Evolutionary conservation across 2,797 vertebrate species (phyloP).

Genomic region (Danio kyathit): DNA sequence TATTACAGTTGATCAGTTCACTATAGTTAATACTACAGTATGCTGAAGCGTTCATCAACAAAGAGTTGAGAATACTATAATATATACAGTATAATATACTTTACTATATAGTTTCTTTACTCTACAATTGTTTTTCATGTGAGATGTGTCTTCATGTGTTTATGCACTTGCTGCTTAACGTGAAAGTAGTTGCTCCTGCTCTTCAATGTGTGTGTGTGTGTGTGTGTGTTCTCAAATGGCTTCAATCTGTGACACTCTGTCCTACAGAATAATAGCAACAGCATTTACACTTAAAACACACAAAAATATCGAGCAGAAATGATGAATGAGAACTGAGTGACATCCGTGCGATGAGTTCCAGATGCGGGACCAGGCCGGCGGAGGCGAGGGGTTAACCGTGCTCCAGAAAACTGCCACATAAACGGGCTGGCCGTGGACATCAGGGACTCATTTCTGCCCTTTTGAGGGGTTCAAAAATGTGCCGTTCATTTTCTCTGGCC

Average conservation of each 20-base stretch:
- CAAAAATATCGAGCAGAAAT: background rate
- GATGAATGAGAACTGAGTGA: conserved; percentile 1
- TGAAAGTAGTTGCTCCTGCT: background rate
- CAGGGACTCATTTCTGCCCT: conserved; percentile 18
- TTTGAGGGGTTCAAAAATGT: background rate
- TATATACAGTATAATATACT: too few species aligned
- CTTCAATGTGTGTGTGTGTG: background rate
- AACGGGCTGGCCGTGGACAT: conserved; percentile 2
- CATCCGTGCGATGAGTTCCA: conserved; percentile 26
- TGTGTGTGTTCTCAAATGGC: conserved; percentile 8
- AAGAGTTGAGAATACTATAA: too few species aligned
- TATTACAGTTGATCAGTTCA: too few species aligned
- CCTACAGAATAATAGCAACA: conserved; percentile 5
- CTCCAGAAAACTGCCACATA: background rate
- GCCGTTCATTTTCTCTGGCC: background rate
- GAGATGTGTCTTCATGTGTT: too few species aligned
- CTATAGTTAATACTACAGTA: too few species aligned
- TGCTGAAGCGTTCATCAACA: too few species aligned
- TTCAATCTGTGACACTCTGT: background rate
- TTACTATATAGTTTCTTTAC: too few species aligned
- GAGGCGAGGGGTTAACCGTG: conserved; percentile 22
- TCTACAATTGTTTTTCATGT: too few species aligned
- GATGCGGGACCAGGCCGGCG: conserved; percentile 29
- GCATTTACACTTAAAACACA: conserved; percentile 7
- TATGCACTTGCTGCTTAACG: background rate